Evolutionary conservation across 1,140 invertebrate genomes (phyloP), one percentile per base, ranked within the genome.

Genomic region (Chlorops oryzae): DNA sequence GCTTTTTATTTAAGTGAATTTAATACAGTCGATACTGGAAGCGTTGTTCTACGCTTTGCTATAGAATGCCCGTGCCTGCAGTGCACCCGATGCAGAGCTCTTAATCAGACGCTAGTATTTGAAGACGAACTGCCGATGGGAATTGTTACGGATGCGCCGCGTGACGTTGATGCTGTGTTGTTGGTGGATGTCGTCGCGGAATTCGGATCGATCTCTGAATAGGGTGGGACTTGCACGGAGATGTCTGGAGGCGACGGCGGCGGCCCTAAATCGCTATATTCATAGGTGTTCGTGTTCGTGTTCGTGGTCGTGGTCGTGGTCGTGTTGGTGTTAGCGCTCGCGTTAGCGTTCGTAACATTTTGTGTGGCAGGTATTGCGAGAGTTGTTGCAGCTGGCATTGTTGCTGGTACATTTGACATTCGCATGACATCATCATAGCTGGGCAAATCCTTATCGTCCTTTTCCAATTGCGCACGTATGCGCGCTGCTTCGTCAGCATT

Each of bases 371-470:
- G 13, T 21, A 41, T 25, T 17, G 38, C 18, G 5, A 32, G 34
- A 5, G 32, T 46, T 9, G 56, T 56, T 2, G 59, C 42, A 9
- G 54, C 63, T 5, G 57, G 50, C n/a, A 62, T 65, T 6, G 65
- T 62, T 4, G 58, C 49, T 12, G 59, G 56, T 13, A 67, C 51
- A 43, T 62, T 67, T 25, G 59, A 62, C 60, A 70, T 70, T n/a
- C 66, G 63, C 63, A 70, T 69, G 10, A 70, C 66, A 21, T 70
- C 66, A 22, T 70, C 66, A 32, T 70, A 70, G 45, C 66, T 63
- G 34, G 66, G 66, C 49, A 70, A 49, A 15, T 70, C 66, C 43
- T 69, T 70, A 9, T 70, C 66, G 42, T 70, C 66, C 43, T 70
- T 70, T 13, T 69, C 63, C 28, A 66, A 48, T 47, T 70, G 65